Conservation (phyloP, 2,113 vertebrate species). For the Cathartes aura region DNA sequence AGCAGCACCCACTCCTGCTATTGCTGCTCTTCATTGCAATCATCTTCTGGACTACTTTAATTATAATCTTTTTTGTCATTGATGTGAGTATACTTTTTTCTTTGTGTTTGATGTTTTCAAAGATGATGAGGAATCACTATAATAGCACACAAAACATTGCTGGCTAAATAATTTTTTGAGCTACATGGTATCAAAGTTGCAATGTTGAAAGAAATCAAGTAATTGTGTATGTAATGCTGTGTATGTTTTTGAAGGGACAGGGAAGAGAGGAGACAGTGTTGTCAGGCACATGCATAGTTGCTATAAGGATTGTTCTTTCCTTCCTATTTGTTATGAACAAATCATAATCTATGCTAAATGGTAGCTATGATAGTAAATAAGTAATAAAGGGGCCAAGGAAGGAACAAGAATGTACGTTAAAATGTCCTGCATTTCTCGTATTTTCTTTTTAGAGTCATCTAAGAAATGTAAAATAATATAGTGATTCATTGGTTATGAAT, state of each 20-base stretch:
- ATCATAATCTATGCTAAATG: not conserved
- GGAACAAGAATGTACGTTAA: not conserved
- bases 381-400: not conserved
- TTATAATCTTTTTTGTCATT: conserved; percentile 78
- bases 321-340: not conserved
- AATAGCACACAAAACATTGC: not conserved
- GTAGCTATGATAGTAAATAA: not conserved
- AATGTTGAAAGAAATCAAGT: not conserved
- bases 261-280: not conserved
- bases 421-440: not conserved
- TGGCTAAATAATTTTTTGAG: not conserved
- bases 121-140: not conserved
- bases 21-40: conserved; percentile 86
- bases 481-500: not conserved
- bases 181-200: not conserved
- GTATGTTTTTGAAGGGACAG: not conserved
- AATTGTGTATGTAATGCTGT: not conserved
- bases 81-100: conserved; percentile 79
- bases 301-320: not conserved
- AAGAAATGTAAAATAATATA: not conserved
- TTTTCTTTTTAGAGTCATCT: not conserved
- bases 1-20: conserved; percentile 89
- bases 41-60: conserved; percentile 78
- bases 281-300: not conserved
- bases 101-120: not conserved